Evolutionary conservation across 1,140 invertebrate genomes (phyloP), one percentile per base, ranked within the genome.

Genomic region (Papilio machaon): DNA sequence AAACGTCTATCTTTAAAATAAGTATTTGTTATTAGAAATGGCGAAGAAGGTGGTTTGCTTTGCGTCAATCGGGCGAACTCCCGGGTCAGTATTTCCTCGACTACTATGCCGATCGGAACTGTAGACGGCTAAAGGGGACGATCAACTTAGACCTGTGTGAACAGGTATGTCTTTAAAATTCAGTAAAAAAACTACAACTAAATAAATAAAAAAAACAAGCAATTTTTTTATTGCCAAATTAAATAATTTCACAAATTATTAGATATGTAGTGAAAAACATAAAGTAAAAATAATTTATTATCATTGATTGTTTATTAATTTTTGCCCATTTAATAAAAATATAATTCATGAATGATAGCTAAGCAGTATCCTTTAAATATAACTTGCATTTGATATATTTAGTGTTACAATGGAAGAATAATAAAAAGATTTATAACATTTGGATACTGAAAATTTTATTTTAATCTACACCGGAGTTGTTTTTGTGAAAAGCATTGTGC

Each of bases 101-200:
- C 90, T 99, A 99, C 95, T 99, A 98, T 93, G 97, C 97, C 13
- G 98, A 99, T 92, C 96, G 97, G 88, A 96, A 97, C 85, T 97
- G 97, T 89, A 96, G 97, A 85, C 98, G 98, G 90, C 95, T 98
- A 77, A 99, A 99, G 94, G 98, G 98, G 82, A 96, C 96, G 82
- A 99, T 99, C 82, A 97, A 99, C 96, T 95, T 99, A 84, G 98
- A 99, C 95, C 97, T 99, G 90, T 99, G 98, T 95, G 98, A 99
- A 95, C 98, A 99, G 96, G 98, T 98, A 88, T 73, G 64, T 64
- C 30, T 30, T 6, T 15, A 70, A 35, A 70, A 70, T 10, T 23
- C 8, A 43, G 4, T 43, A 6, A 43, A 43, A 38, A 6, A 43
- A 43, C 7, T 43, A 43, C 38, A 43, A 43, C 4, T 70, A 70